Conservation (phyloP, 2,113 vertebrate genomes). For the Tragulus kanchil region DNA sequence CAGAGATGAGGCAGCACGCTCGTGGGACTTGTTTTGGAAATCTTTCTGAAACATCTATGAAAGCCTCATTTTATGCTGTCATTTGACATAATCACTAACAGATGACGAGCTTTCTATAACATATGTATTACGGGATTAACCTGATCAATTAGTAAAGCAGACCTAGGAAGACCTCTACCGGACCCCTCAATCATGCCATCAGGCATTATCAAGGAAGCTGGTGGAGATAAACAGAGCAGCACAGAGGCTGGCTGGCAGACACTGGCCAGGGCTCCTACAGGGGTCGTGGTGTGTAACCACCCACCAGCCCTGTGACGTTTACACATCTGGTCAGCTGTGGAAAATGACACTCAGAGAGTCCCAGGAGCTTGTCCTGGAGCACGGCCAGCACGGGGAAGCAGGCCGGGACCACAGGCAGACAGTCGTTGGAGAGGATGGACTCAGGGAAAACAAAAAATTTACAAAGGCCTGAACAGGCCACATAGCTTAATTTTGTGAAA, state of each 20-base stretch:
- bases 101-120: background rate
- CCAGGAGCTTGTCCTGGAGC: background rate
- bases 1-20: background rate
- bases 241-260: accelerated
- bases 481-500: background rate
- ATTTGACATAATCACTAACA: background rate
- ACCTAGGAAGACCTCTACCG: background rate
- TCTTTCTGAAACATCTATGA: background rate
- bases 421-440: background rate
- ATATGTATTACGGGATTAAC: accelerated
- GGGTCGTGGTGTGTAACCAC: accelerated
- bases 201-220: accelerated
- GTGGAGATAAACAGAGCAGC: accelerated
- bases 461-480: background rate
- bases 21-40: background rate
- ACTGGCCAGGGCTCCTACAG: accelerated
- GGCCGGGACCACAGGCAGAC: background rate
- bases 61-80: background rate
- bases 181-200: accelerated
- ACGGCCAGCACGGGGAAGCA: accelerated
- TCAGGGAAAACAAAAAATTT: background rate
- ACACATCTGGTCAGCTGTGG: accelerated
- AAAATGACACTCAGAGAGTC: background rate
- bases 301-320: accelerated
- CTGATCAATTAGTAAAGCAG: background rate